Base-by-base conservation (phyloP, 2,113 vertebrate genomes). In the Recurvirostra avosetta region DNA sequence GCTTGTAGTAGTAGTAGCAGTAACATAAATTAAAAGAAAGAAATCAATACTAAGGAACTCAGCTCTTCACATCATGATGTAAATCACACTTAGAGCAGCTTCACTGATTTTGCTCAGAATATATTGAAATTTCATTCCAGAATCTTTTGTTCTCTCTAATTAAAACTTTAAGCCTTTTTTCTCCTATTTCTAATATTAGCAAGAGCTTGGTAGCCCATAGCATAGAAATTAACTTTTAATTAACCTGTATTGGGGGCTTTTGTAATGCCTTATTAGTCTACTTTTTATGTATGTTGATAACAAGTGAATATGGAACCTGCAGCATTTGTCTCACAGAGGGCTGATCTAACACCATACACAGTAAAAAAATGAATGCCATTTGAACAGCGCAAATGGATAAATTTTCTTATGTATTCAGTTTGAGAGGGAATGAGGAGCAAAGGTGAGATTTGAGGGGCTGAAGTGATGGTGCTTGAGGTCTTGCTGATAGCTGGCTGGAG, bases 381-480 rank as follows among this genome's bases (percentile, higher is more conserved):
- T 40, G 38, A 78, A 63, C 13, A 72, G 32, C 67, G 19, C 11
- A 63, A 58, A 36, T 12, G 14, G 27, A 12, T 2, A 14, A 11
- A 66, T 63, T 79, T 89, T 66, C 17, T 11, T 32, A 7, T 6
- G 5, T 11, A 30, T 36, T 77, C 13, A 15, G 34, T 27, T 25
- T 45, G 41, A 36, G 50, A 71, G 29, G 26, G 49, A 67, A 52
- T 40, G 41, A 45, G 49, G 25, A 86, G 23, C 27, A 62, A 56
- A 68, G 14, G 23, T 79, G 36, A 12, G 8, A 38, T 58, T 59
- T 55, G 47, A 45, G 13, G 23, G 19, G 23, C 1, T 61, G 14
- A 34, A 67, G 32, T 63, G 58, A 12, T 0, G 0, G 10, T 71
- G 40, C 9, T 47, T 4, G 2, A 65, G n/a, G 36, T 43, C 11